These are phyloP conservation scores for Charina bottae DNA, from an alignment of 2,113 vertebrate genomes.

Conservation along the genomic window DNA sequence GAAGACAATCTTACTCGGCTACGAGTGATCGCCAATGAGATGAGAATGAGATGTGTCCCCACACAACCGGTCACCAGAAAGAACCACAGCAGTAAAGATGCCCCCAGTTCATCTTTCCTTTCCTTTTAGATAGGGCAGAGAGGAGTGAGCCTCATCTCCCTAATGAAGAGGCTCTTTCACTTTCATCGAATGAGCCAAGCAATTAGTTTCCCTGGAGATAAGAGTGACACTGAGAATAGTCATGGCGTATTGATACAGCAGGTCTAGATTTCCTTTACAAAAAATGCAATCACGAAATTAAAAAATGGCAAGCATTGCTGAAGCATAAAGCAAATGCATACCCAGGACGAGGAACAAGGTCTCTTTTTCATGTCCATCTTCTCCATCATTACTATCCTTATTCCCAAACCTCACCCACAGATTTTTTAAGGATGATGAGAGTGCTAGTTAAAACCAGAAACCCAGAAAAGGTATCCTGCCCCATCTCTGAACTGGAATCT, in stretches of 20 bases:
- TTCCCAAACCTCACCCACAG: background rate
- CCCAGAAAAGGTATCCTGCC: background rate
- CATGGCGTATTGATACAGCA: background rate
- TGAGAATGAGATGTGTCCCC: too few relatives aligned
- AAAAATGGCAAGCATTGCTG: background rate
- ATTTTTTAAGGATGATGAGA: background rate
- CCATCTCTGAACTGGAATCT: background rate
- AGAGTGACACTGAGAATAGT: background rate
- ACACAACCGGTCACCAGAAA: background rate
- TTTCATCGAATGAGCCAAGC: background rate
- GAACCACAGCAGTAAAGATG: background rate
- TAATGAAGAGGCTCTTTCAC: background rate
- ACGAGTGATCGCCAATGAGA: too few relatives aligned
- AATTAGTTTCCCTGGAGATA: background rate
- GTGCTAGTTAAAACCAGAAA: background rate
- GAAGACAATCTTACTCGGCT: too few relatives aligned
- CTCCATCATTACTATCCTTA: background rate
- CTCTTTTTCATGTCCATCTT: background rate
- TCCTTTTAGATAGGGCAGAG: background rate
- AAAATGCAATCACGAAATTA: background rate
- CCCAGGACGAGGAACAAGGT: background rate
- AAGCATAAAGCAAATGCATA: background rate
- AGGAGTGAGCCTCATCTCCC: background rate
- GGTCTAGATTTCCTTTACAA: background rate
- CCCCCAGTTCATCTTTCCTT: background rate